Conservation (phyloP, 2,797 vertebrate genomes). For the Acanthornis magna region DNA sequence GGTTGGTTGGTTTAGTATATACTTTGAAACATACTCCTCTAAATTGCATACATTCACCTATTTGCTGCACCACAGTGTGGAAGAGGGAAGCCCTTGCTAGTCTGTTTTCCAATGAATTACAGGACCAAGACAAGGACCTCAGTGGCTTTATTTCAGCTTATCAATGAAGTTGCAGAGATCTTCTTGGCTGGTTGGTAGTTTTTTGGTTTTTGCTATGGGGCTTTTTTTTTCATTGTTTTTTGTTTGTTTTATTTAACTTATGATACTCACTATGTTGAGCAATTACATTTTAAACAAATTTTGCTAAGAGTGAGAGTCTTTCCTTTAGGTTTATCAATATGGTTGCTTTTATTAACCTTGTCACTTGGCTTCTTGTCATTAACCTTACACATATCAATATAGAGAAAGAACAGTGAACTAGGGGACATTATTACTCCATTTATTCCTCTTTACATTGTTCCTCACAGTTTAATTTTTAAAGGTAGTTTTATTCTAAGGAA, state of each 20-base stretch:
- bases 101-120: neutral
- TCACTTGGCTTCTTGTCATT: neutral
- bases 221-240: neutral
- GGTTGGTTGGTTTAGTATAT: neutral
- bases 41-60: neutral
- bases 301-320: neutral
- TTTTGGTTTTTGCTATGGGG: neutral
- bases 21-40: neutral
- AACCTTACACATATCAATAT: neutral
- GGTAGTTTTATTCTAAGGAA: neutral
- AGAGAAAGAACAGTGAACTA: neutral
- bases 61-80: neutral
- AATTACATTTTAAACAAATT: neutral
- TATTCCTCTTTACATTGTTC: neutral
- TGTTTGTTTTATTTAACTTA: neutral
- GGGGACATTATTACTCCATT: neutral
- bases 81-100: neutral
- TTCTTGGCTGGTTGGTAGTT: neutral
- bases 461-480: neutral
- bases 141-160: neutral
- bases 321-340: neutral
- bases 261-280: neutral
- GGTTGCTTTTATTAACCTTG: neutral
- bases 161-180: neutral
- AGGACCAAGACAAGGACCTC: neutral